Base-by-base conservation (phyloP, 2,888 invertebrate species). In the Tortricodes alternella region DNA sequence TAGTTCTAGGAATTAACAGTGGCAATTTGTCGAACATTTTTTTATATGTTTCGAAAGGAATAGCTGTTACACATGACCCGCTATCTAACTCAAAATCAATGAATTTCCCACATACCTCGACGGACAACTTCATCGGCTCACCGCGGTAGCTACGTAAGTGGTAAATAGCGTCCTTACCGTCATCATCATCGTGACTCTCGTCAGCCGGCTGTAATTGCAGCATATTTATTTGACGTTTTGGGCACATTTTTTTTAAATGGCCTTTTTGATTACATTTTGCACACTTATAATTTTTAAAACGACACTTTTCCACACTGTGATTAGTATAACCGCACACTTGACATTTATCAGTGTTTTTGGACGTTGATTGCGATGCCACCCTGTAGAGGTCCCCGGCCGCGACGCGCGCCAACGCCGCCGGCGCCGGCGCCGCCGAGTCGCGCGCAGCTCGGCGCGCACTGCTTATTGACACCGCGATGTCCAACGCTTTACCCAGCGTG, bases 71-170 rank as follows among this genome's bases (percentile, higher is more conserved):
- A 16, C 46, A 46, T 9, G 46, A 46, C 2, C 46, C 46, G 7
- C 46, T 29, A 32, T 46, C 46, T 16, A 46, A 18, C 18, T 46
- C 29, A 29, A 46, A 46, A 29, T 46, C 19, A 46, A 46, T 44
- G 29, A 29, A 11, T 18, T 46, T 29, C 5, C 19, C 46, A 19
- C 46, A 9, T 32, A 46, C 46, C 16, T 32, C 32, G n/a, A 46
- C 32, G 46, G 46, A 46, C 46, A 46, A 18, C 18, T 15, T 46
- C 46, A 46, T 46, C 46, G 46, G 32, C 18, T 46, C 46, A 6
- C 46, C 46, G 4, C 32, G 16, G 29, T 46, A 32, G 18, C 46
- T 46, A 7, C 46, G 46, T 46, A 46, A 32, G 24, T 46, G 29
- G 18, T n/a, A 46, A 32, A 46, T 32, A 18, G 46, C 9, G 4